Conservation (phyloP, 2,888 invertebrate species). For the Mactromeris polynyma region DNA sequence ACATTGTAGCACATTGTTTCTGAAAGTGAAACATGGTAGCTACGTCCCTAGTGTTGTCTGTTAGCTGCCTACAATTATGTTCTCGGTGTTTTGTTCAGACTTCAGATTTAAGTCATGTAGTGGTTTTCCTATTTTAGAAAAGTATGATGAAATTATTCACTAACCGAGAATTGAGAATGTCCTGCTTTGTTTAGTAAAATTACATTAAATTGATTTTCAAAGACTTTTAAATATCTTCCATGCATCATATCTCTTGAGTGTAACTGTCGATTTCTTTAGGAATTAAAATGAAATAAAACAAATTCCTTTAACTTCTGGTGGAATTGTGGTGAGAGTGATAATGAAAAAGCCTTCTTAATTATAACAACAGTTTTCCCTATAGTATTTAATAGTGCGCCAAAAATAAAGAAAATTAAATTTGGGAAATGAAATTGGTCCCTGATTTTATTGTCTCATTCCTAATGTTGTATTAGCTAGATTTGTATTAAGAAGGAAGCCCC, state of each 20-base stretch:
- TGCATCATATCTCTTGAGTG: constrained; percentile 11
- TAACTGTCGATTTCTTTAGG: background rate
- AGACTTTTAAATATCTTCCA: background rate
- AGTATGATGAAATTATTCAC: background rate
- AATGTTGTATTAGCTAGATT: background rate
- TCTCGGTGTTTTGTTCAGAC: no score
- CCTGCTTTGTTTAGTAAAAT: background rate
- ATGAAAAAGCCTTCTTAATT: background rate
- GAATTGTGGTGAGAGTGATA: background rate
- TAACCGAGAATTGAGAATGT: background rate
- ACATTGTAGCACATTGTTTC: no score
- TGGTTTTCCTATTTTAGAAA: background rate
- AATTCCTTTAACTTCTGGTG: background rate
- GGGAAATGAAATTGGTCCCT: constrained; percentile 3
- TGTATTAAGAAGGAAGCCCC: background rate
- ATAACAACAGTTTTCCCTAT: background rate
- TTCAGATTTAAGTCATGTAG: no score
- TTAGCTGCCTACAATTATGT: no score
- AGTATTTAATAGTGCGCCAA: constrained; percentile 1
- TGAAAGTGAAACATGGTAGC: no score
- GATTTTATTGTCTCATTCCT: background rate
- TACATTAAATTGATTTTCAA: background rate
- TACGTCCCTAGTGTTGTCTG: no score
- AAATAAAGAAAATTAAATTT: constrained; percentile 10
- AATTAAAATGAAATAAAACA: constrained; percentile 11